Percentiles rank a stretch among this genome's conserved stretches.
phyloP scores from a whole-genome alignment of 2,113 vertebrate genomes.

The Seriola dumerili region DNA sequence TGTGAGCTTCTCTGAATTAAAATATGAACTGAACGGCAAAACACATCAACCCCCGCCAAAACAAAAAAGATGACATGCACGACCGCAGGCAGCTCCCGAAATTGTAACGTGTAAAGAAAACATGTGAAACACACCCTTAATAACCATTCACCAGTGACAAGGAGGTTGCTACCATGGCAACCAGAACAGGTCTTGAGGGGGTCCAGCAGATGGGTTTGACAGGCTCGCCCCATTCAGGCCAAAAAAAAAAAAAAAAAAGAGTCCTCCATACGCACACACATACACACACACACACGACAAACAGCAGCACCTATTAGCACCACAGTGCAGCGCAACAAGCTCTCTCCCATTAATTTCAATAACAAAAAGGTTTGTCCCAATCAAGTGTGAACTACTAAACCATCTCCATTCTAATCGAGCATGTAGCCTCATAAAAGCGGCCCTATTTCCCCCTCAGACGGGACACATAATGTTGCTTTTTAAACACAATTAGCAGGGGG shows the following conservation, averaged over 20 bases:
- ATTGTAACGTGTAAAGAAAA: background rate
- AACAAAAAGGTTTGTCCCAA: conserved; percentile 11
- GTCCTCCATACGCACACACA: background rate
- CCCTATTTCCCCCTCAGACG: background rate
- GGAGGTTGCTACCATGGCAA: conserved; percentile 70
- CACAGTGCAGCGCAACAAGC: background rate
- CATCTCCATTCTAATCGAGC: conserved; percentile 24
- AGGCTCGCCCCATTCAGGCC: conserved; percentile 27
- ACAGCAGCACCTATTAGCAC: background rate
- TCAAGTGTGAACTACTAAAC: background rate
- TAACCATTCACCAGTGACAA: conserved; percentile 13
- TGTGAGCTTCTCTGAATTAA: background rate
- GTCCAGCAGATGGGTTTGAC: conserved; percentile 58
- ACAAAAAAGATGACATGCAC: background rate
- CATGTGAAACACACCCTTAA: conserved; percentile 49
- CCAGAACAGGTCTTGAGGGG: conserved; percentile 39
- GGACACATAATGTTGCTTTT: conserved; percentile 52
- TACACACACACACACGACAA: background rate
- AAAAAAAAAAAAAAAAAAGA: conserved; percentile 1
- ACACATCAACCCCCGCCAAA: background rate
- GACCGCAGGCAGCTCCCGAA: background rate
- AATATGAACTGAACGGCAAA: background rate
- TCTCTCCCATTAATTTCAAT: background rate
- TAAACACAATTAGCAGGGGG: conserved; percentile 44
- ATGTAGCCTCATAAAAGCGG: background rate